phyloP scores from a whole-genome alignment of 2,113 vertebrate genomes.

The Hylia prasina region DNA sequence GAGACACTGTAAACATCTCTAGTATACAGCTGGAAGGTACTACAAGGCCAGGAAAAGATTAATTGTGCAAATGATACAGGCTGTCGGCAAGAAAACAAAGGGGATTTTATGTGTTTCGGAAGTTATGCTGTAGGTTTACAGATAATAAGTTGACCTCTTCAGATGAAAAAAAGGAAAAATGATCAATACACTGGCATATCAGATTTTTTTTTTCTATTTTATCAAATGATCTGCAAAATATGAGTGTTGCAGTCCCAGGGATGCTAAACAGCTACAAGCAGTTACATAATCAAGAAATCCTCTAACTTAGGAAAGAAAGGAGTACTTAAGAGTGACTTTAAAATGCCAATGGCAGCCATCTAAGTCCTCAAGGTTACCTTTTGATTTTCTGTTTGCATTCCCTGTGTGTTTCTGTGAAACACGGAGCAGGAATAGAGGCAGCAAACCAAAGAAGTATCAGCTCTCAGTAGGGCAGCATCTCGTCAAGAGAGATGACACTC shows the following conservation, averaged over 20 bases:
- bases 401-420: background rate
- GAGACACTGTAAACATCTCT: background rate
- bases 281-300: background rate
- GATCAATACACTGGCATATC: background rate
- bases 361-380: slow-evolving; percentile 33
- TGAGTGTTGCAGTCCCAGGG: background rate
- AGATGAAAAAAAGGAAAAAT: background rate
- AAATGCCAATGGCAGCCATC: background rate
- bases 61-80: background rate
- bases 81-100: background rate
- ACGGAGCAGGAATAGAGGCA: background rate
- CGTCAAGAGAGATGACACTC: background rate
- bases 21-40: background rate
- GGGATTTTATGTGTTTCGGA: background rate
- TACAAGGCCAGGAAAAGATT: background rate
- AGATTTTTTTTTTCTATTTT: background rate
- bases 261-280: background rate
- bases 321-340: background rate
- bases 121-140: background rate
- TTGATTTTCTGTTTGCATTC: slow-evolving; percentile 22
- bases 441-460: slow-evolving; percentile 1
- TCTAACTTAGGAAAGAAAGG: background rate
- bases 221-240: background rate
- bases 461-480: background rate
- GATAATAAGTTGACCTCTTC: background rate